phyloP scores from a whole-genome alignment of 2,113 vertebrate species.

The Pholis gunnellus region DNA sequence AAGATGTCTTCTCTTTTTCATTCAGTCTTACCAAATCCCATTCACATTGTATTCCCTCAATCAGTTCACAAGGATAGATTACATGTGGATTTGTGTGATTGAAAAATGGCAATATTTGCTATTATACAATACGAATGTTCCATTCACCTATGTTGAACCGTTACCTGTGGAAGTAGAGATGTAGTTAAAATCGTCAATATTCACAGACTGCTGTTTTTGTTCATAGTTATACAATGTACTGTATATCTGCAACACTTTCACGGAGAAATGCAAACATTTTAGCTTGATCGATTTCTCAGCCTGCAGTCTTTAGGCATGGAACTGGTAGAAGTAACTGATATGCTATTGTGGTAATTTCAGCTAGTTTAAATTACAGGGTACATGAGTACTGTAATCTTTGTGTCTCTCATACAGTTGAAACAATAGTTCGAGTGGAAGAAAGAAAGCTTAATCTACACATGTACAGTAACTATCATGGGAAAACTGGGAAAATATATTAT shows the following conservation, averaged over 20 bases:
- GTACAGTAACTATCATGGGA: neutral
- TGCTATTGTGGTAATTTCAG: constrained; percentile 5
- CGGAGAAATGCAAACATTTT: constrained; percentile 17
- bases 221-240: constrained; percentile 19
- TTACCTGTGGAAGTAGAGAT: constrained; percentile 40
- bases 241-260: constrained; percentile 20
- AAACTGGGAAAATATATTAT: neutral
- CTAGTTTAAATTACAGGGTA: constrained; percentile 7
- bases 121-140: constrained; percentile 17
- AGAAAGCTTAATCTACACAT: neutral
- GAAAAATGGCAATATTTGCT: constrained; percentile 33
- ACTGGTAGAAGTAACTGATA: neutral
- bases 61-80: constrained; percentile 43
- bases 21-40: neutral
- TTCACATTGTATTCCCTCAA: constrained; percentile 35
- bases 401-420: constrained; percentile 1
- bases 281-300: constrained; percentile 26
- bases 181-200: constrained; percentile 40
- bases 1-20: constrained; percentile 16
- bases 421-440: neutral
- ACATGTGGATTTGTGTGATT: constrained; percentile 39
- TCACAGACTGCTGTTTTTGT: constrained; percentile 32
- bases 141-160: constrained; percentile 30
- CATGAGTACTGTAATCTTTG: neutral
- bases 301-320: constrained; percentile 11